Percentiles rank a stretch among this genome's conserved stretches.
These are phyloP conservation scores for Notothenia rossii DNA, from an alignment of 2,113 vertebrate species.

Conservation along the genomic window DNA sequence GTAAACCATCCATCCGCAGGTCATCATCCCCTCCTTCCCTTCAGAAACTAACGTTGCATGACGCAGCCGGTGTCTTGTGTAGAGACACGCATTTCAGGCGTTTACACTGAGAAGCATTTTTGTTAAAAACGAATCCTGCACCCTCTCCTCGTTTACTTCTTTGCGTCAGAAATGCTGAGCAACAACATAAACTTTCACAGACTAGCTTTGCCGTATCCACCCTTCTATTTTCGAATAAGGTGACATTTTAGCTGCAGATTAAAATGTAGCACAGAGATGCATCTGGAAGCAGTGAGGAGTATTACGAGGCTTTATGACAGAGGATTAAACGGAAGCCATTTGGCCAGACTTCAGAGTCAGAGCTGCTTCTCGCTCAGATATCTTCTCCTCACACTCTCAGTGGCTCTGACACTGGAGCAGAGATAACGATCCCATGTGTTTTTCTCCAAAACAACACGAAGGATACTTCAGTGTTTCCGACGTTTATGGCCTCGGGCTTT, in stretches of 20 bases:
- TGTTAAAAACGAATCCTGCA: not conserved
- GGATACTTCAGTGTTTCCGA: not conserved
- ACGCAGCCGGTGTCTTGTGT: not conserved
- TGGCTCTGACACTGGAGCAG: not conserved
- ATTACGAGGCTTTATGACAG: constrained; percentile 37
- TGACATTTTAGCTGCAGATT: constrained; percentile 46
- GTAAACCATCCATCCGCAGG: constrained; percentile 11
- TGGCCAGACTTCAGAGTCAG: constrained; percentile 26
- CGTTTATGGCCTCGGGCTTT: not conserved
- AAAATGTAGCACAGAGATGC: constrained; percentile 13
- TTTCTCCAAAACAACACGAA: constrained; percentile 1
- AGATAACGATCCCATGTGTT: constrained; percentile 4
- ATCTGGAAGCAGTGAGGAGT: constrained; percentile 14
- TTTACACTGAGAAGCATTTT: constrained; percentile 1
- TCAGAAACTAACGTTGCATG: constrained; percentile 21
- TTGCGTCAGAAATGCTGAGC: constrained; percentile 18
- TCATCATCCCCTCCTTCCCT: not conserved
- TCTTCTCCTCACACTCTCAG: not conserved
- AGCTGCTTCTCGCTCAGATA: constrained; percentile 17
- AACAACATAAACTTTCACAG: not conserved
- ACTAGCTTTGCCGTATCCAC: not conserved
- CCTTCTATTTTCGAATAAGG: not conserved
- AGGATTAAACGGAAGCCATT: constrained; percentile 50
- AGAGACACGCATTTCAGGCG: not conserved
- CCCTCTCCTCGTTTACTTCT: not conserved